Conservation (phyloP, 2,113 vertebrate genomes). For the Ailuropoda melanoleuca region DNA sequence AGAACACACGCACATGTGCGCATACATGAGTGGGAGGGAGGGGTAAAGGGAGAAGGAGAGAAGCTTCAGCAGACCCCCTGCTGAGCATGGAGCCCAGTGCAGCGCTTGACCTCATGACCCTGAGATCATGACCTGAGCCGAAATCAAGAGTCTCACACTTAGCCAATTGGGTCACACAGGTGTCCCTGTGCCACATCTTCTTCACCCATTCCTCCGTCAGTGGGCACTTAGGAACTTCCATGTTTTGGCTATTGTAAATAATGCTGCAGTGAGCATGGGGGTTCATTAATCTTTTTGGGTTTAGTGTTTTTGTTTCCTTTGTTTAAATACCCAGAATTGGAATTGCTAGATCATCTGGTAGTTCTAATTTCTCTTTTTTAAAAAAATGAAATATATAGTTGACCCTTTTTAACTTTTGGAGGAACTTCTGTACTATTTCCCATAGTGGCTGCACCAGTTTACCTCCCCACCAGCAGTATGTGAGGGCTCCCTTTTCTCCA, state of each 20-base stretch:
- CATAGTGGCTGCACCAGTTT: not conserved
- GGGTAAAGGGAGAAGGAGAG: not conserved
- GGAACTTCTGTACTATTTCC: not conserved
- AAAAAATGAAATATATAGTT: not conserved
- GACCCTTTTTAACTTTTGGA: not conserved
- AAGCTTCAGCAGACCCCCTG: not conserved
- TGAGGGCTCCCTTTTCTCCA: not conserved
- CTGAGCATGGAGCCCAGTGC: not conserved
- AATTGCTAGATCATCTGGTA: not conserved
- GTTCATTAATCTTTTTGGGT: not conserved
- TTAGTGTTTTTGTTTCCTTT: not conserved
- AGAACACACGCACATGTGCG: not conserved
- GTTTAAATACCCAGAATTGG: not conserved
- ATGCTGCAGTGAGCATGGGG: not conserved
- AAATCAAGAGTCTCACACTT: not conserved
- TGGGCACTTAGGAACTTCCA: not conserved
- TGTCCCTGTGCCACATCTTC: not conserved
- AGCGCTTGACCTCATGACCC: not conserved
- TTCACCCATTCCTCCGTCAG: not conserved
- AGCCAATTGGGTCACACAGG: not conserved
- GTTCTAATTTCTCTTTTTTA: not conserved
- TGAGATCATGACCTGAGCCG: not conserved
- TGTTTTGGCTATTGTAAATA: not conserved
- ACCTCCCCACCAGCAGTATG: not conserved
- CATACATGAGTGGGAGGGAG: not conserved